Evolutionary conservation across 2,113 vertebrate genomes (phyloP).

Genomic region (Xerus inauris): DNA sequence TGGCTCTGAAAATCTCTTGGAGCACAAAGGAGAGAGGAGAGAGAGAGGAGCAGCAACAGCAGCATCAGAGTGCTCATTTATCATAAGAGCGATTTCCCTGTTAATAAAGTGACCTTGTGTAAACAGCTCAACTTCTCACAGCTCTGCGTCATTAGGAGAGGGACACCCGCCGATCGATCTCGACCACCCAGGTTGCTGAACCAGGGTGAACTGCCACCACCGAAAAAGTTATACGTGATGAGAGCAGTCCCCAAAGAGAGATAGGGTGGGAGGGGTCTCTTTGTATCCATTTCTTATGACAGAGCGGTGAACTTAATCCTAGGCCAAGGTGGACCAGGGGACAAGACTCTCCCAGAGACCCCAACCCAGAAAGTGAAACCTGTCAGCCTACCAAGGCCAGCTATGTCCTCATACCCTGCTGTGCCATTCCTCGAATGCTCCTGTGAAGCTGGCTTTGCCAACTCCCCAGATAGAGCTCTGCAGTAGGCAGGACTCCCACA

Average conservation of each 20-base stretch:
- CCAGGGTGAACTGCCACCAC: constrained; percentile 64
- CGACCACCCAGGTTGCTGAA: constrained; percentile 50
- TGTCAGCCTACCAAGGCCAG: neutral
- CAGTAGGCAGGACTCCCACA: no score
- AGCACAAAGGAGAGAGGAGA: neutral
- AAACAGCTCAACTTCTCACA: constrained; percentile 80
- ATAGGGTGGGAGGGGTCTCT: neutral
- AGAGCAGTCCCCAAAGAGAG: neutral
- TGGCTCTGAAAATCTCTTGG: neutral
- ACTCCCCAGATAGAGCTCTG: neutral
- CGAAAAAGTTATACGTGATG: constrained; percentile 15
- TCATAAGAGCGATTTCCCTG: constrained; percentile 79
- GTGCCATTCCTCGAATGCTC: neutral
- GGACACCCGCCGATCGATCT: constrained; percentile 58
- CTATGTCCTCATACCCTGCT: neutral
- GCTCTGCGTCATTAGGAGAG: constrained; percentile 62
- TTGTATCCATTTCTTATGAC: neutral
- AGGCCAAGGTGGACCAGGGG: neutral
- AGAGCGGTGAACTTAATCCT: neutral
- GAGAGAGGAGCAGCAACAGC: neutral
- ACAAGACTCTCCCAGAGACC: neutral
- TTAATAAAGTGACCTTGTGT: constrained; percentile 84
- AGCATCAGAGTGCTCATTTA: constrained; percentile 44
- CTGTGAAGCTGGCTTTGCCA: neutral
- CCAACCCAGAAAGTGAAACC: neutral